phyloP scores from a whole-genome alignment of 1,140 invertebrate genomes.

The Heliconius hewitsoni region DNA sequence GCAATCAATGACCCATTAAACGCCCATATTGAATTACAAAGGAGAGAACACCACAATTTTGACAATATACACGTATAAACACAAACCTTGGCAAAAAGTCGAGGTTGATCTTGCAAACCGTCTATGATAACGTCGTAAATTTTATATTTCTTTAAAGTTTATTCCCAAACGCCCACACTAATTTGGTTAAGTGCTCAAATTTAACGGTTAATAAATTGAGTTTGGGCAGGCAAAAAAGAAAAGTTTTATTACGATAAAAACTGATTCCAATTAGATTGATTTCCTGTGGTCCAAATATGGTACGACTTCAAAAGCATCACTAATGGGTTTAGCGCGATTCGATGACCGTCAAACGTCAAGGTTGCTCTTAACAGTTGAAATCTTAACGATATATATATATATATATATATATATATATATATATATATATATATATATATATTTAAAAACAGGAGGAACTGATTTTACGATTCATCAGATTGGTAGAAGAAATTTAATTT shows the following conservation, averaged over 20 bases:
- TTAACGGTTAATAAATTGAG: slow-evolving; percentile 21
- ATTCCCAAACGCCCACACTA: slow-evolving; percentile 17
- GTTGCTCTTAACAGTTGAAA: slow-evolving; percentile 43
- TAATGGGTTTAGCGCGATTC: slow-evolving; percentile 27
- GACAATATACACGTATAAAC: slow-evolving; percentile 23
- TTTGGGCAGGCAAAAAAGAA: slow-evolving; percentile 23
- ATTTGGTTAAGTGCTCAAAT: slow-evolving; percentile 20
- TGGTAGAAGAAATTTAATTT: slow-evolving; percentile 17
- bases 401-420: no score
- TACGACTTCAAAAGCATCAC: slow-evolving; percentile 18
- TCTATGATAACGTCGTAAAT: slow-evolving; percentile 18
- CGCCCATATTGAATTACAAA: slow-evolving; percentile 58
- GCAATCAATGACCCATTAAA: slow-evolving; percentile 59
- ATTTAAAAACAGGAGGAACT: slow-evolving; percentile 12
- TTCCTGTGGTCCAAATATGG: slow-evolving; percentile 26
- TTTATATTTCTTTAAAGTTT: slow-evolving; percentile 17
- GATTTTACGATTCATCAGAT: slow-evolving; percentile 26
- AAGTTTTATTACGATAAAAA: slow-evolving; percentile 25
- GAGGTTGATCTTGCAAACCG: slow-evolving; percentile 28
- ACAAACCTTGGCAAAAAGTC: slow-evolving; percentile 42
- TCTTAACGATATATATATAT: slow-evolving; percentile 21
- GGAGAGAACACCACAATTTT: slow-evolving; percentile 31
- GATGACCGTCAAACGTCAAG: slow-evolving; percentile 47
- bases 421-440: no score
- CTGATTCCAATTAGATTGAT: slow-evolving; percentile 18